phyloP scores from a whole-genome alignment of 2,888 invertebrate genomes.

The Steinernema hermaphroditum region DNA sequence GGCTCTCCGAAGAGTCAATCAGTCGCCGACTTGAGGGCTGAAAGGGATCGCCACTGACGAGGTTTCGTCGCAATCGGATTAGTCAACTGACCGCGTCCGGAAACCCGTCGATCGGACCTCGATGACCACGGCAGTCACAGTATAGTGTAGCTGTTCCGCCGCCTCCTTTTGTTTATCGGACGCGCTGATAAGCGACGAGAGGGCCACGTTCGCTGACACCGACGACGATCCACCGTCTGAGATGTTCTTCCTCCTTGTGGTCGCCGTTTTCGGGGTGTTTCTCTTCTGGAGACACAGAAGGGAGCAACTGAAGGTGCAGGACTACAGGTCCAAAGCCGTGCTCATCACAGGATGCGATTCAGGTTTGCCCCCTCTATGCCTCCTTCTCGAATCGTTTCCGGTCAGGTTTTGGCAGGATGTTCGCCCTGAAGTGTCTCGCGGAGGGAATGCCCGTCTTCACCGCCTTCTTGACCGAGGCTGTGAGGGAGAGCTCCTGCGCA shows the following conservation, averaged over 20 bases:
- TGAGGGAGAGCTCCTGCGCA: slow-evolving; percentile 30
- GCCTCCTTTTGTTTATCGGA: not conserved
- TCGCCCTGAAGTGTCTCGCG: slow-evolving; percentile 41
- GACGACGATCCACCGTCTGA: not conserved
- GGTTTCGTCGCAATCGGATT: slow-evolving; percentile 1
- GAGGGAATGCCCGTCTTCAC: slow-evolving; percentile 51
- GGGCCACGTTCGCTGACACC: not conserved
- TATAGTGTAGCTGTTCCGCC: not conserved
- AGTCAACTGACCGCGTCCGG: slow-evolving; percentile 19
- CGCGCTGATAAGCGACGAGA: slow-evolving; percentile 14
- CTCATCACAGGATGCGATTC: slow-evolving; percentile 39
- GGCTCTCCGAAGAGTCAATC: too few species aligned
- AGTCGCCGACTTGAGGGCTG: too few species aligned
- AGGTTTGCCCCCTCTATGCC: too few species aligned
- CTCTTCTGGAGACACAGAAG: slow-evolving; percentile 8
- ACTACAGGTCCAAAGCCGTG: slow-evolving; percentile 31
- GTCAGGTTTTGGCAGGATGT: slow-evolving; percentile 41
- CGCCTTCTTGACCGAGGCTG: slow-evolving; percentile 43
- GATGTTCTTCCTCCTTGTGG: not conserved
- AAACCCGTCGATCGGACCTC: not conserved
- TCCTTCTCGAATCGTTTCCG: too few species aligned
- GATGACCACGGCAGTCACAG: not conserved
- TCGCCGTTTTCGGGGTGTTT: not conserved
- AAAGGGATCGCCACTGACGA: slow-evolving; percentile 2
- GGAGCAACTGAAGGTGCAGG: not conserved